Evolutionary conservation across 1,140 invertebrate genomes (phyloP), one percentile per base, ranked within the genome.

Genomic region (Ganaspis sp.): DNA sequence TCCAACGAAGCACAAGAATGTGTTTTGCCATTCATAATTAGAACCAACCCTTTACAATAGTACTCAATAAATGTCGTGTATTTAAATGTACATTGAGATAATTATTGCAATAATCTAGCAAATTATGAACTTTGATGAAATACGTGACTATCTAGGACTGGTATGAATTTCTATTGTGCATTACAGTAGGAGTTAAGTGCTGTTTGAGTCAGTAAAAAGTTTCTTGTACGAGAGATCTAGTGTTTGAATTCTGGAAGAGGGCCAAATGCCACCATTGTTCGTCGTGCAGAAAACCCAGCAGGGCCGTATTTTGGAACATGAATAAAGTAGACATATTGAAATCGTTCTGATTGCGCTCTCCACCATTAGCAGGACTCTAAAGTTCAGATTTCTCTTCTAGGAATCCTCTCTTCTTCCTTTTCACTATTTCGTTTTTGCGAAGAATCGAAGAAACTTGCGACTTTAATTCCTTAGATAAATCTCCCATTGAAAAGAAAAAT

Each of bases 101-200:
- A n/a, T n/a, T n/a, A n/a, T n/a, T n/a, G n/a, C n/a, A 38, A 38
- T 38, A 38, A 38, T 38, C 9, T 5, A 5, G 4, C 37, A 38
- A 38, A 38, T 38, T 38, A 9, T 38, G 4, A 4, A 5, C 4
- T 38, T 9, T 21, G 53, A 9, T 54, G 53, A 23, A 54, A 54
- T 23, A 23, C 2, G 19, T 23, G n/a, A n/a, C 17, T 5, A 54
- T 54, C 5, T 19, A 21, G 19, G 9, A 1, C 9, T 69, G 70
- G 58, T 77, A 86, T 86, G 85, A 85, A 86, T 86, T 85, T 86
- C 81, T 80, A 86, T 86, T 82, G 79, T 74, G 79, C 82, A 86
- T 86, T 84, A 85, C 79, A 73, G 45, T 70, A 78, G 58, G 71
- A 85, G 82, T 81, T 81, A 81, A 86, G 82, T 85, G 85, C 78